A percentile compares a stretch with the other conserved stretches of the same genome.
phyloP scores from a whole-genome alignment of 2,888 invertebrate species.

The Deilephila porcellus region DNA sequence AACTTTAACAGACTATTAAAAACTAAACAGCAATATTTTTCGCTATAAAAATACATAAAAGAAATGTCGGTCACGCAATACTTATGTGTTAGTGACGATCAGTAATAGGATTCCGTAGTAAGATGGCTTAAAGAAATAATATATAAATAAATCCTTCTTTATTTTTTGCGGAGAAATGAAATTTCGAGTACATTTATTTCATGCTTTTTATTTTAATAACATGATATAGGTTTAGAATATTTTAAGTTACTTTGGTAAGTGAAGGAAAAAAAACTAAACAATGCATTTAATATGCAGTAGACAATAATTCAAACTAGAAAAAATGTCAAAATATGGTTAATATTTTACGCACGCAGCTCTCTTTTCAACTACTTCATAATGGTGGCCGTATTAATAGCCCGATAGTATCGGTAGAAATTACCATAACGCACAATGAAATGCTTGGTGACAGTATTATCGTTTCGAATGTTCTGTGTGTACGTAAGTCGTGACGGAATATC shows the following conservation, averaged over 20 bases:
- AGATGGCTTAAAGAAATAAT: not conserved
- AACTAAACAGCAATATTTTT: too few relatives aligned
- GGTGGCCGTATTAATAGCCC: not conserved
- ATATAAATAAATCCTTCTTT: not conserved
- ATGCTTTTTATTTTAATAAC: too few relatives aligned
- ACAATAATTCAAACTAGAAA: not conserved
- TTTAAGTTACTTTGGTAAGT: too few relatives aligned
- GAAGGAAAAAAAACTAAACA: too few relatives aligned
- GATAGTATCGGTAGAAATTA: not conserved
- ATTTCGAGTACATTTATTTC: too few relatives aligned
- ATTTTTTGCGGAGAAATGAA: too few relatives aligned
- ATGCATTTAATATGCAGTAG: too few relatives aligned
- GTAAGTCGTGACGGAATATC: conserved; percentile 1
- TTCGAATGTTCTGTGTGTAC: conserved; percentile 8
- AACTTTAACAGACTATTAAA: too few relatives aligned
- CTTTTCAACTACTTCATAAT: not conserved
- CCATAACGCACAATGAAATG: conserved; percentile 5
- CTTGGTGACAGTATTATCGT: not conserved
- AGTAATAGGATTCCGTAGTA: not conserved
- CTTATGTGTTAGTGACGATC: not conserved
- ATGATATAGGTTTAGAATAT: too few relatives aligned
- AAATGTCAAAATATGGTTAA: not conserved
- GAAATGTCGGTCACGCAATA: conserved; percentile 13
- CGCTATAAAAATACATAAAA: not conserved
- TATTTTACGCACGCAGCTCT: not conserved